Evolutionary conservation across 2,888 invertebrate genomes (phyloP).

Genomic region (Perizoma affinitatum): DNA sequence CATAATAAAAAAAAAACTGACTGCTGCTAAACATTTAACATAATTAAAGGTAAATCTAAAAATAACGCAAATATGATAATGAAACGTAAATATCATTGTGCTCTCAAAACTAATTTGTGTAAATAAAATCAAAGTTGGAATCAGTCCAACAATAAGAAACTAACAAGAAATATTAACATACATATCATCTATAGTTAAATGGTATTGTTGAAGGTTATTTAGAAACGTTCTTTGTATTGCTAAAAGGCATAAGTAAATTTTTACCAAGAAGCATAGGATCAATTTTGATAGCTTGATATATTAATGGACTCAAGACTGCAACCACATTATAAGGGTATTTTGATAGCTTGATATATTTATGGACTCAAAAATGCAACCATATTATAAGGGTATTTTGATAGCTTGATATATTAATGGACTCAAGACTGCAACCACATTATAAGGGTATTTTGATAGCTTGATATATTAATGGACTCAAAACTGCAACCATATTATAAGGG

Average conservation of each 20-base stretch:
- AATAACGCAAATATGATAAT: slow-evolving; percentile 8
- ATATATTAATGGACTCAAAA: too few species aligned
- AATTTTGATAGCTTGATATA: background rate
- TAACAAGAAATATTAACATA: background rate
- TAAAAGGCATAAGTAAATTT: slow-evolving; percentile 9
- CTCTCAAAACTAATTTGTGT: slow-evolving; percentile 10
- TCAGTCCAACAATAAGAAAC: slow-evolving; percentile 13
- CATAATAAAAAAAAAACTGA: background rate
- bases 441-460: background rate
- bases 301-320: too few species aligned
- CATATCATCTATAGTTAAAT: background rate
- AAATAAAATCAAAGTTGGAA: slow-evolving; percentile 20
- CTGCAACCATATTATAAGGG: too few species aligned
- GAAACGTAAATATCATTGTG: slow-evolving; percentile 6
- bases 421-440: too few species aligned
- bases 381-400: too few species aligned
- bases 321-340: background rate
- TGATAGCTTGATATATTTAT: too few species aligned
- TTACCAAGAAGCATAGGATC: background rate
- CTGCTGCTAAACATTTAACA: too few species aligned
- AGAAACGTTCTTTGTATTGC: background rate
- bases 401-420: too few species aligned
- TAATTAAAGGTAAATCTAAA: background rate
- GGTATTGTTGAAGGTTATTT: slow-evolving; percentile 1
- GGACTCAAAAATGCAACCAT: too few species aligned